A percentile compares a stretch with the other conserved stretches of the same genome.
These are phyloP conservation scores for Apostichopus leukothele DNA, from an alignment of 53 echinoderm and acorn worm species.

Conservation along the genomic window DNA sequence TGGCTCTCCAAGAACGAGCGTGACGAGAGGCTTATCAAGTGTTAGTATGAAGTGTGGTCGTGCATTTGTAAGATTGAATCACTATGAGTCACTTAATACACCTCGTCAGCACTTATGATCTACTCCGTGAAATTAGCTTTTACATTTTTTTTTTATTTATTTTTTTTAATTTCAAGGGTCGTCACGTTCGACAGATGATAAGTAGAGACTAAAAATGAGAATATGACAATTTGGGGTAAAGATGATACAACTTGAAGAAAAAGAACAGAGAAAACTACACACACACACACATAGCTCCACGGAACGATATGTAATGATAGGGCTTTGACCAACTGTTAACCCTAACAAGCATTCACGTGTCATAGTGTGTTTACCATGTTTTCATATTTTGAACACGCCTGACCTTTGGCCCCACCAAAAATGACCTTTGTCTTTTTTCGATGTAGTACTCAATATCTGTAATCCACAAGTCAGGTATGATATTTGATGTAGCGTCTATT, in stretches of 20 bases:
- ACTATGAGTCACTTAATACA: conserved; percentile 4
- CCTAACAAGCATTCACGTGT: too few relatives aligned
- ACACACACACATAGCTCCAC: too few relatives aligned
- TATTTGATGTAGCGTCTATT: too few relatives aligned
- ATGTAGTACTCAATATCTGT: too few relatives aligned
- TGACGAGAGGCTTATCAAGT: conserved; percentile 10
- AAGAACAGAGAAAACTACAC: too few relatives aligned
- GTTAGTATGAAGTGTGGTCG: neutral
- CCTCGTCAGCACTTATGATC: neutral
- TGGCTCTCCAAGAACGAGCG: neutral
- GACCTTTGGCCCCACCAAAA: too few relatives aligned
- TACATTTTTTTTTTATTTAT: neutral
- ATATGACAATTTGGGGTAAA: neutral
- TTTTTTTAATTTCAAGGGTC: neutral
- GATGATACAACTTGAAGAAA: neutral
- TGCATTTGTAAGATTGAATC: conserved; percentile 12
- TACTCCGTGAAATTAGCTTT: conserved; percentile 10
- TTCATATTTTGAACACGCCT: too few relatives aligned
- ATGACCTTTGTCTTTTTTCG: too few relatives aligned
- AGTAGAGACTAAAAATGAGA: neutral
- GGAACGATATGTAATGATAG: too few relatives aligned
- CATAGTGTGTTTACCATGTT: too few relatives aligned
- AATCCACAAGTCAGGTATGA: too few relatives aligned
- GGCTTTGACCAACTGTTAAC: too few relatives aligned
- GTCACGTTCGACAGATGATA: neutral